Evolutionary conservation across 2,797 vertebrate genomes (phyloP).

Genomic region (Falco naumanni): DNA sequence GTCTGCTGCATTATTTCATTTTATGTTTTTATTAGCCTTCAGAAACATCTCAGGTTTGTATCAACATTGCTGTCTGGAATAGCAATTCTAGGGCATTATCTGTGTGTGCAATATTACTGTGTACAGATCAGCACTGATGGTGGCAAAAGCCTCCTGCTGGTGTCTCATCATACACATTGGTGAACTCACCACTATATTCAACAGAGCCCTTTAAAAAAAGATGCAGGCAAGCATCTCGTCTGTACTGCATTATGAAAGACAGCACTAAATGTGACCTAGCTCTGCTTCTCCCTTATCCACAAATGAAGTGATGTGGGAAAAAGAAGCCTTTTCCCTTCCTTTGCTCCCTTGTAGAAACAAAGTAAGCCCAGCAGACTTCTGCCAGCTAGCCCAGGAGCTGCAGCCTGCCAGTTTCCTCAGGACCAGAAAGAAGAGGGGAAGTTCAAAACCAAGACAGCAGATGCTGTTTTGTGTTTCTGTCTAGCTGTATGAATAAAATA

Average conservation of each 20-base stretch:
- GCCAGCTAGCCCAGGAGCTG: neutral
- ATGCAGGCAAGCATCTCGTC: neutral
- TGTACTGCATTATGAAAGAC: neutral
- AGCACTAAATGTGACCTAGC: neutral
- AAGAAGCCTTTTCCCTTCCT: neutral
- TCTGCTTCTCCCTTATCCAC: neutral
- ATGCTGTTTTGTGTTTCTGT: neutral
- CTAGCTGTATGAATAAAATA: neutral
- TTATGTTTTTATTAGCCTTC: slow-evolving; percentile 48
- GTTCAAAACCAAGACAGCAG: neutral
- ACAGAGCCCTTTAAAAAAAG: neutral
- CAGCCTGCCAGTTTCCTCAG: neutral
- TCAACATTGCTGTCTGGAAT: neutral
- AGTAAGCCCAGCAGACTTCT: neutral
- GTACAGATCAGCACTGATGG: neutral
- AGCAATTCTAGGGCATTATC: neutral
- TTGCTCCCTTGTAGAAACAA: neutral
- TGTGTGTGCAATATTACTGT: neutral
- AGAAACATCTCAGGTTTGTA: slow-evolving; percentile 19
- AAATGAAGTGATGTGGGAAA: neutral
- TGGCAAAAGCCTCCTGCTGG: neutral
- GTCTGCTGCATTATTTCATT: slow-evolving; percentile 20
- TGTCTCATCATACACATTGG: neutral
- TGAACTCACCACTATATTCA: neutral
- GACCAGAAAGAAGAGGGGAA: neutral